phyloP scores from a whole-genome alignment of 2,888 invertebrate genomes.

The Archips xylosteana region DNA sequence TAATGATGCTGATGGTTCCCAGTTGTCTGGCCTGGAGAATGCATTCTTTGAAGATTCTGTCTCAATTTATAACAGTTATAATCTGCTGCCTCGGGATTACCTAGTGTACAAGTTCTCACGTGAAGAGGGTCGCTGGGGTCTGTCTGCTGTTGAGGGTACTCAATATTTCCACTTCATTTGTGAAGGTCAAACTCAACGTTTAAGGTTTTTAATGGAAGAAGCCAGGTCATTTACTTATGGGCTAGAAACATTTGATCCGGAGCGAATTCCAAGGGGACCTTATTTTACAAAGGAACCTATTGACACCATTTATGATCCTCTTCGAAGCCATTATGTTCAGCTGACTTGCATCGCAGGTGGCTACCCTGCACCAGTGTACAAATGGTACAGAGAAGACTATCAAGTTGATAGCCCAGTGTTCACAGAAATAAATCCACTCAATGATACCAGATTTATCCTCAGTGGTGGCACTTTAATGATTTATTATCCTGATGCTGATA shows the following conservation, averaged over 20 bases:
- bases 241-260: slow-evolving; percentile 91
- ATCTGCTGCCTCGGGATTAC: slow-evolving; percentile 88
- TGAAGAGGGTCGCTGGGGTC: slow-evolving; percentile 92
- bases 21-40: slow-evolving; percentile 91
- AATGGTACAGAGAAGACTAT: slow-evolving; percentile 96
- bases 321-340: slow-evolving; percentile 91
- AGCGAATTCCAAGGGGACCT: slow-evolving; percentile 94
- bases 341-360: slow-evolving; percentile 94
- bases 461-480: slow-evolving; percentile 97
- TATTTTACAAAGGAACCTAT: slow-evolving; percentile 94
- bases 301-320: slow-evolving; percentile 93
- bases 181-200: slow-evolving; percentile 91
- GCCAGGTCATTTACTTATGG: slow-evolving; percentile 95
- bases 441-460: slow-evolving; percentile 91
- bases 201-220: slow-evolving; percentile 90
- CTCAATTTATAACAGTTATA: slow-evolving; percentile 72
- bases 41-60: slow-evolving; percentile 90
- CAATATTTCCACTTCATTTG: slow-evolving; percentile 94
- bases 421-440: slow-evolving; percentile 91
- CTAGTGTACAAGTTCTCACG: slow-evolving; percentile 92
- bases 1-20: slow-evolving; percentile 93
- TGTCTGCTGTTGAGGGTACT: slow-evolving; percentile 91
- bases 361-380: slow-evolving; percentile 95
- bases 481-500: slow-evolving; percentile 91
- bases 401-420: slow-evolving; percentile 91